Percentiles rank a stretch among this genome's conserved stretches.
Evolutionary conservation across 2,113 vertebrate genomes (phyloP).

Genomic region (Vombatus ursinus): DNA sequence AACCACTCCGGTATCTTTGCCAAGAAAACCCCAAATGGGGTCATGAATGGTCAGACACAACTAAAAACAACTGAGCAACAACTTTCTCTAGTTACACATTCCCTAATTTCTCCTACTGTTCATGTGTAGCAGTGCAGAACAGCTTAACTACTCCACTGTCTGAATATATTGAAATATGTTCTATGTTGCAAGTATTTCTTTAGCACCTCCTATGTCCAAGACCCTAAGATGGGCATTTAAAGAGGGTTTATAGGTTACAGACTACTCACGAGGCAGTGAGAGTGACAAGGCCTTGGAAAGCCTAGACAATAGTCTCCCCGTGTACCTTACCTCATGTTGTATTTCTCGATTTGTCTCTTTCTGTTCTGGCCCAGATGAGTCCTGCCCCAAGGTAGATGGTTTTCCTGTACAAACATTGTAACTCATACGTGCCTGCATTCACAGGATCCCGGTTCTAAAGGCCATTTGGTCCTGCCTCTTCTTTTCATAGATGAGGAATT

Average conservation of each 20-base stretch:
- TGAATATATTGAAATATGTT: not conserved
- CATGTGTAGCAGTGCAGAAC: not conserved
- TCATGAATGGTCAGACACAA: not conserved
- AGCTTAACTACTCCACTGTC: not conserved
- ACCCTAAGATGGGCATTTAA: not conserved
- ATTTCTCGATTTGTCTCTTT: not conserved
- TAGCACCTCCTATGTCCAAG: not conserved
- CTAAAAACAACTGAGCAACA: not conserved
- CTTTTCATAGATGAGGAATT: not conserved
- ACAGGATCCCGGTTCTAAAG: not conserved
- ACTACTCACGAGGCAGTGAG: not conserved
- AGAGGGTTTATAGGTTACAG: not conserved
- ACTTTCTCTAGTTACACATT: not conserved
- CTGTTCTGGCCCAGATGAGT: not conserved
- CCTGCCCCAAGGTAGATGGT: not conserved
- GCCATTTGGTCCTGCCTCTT: not conserved
- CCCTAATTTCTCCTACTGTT: not conserved
- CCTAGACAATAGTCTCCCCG: not conserved
- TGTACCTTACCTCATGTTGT: not conserved
- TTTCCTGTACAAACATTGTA: not conserved
- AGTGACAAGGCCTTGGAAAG: not conserved
- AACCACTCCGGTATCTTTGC: not conserved
- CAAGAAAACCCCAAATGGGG: not conserved
- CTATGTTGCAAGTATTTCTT: not conserved
- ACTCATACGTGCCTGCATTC: not conserved